Evolutionary conservation across 2,888 invertebrate species (phyloP).

Genomic region (Philaethria dido): DNA sequence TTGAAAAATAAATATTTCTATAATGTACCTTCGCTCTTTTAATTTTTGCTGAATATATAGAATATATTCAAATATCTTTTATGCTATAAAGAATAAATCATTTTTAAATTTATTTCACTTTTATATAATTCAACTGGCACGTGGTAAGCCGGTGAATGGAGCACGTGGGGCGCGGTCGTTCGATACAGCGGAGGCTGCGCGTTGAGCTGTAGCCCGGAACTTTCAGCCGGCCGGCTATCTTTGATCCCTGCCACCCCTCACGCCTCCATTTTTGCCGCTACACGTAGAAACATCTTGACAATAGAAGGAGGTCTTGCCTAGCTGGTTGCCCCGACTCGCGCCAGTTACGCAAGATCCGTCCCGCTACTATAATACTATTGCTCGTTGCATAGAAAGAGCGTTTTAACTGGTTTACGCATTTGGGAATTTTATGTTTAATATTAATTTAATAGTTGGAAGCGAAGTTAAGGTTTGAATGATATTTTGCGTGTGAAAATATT

Average conservation of each 20-base stretch:
- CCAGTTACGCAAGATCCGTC: conserved; percentile 61
- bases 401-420: conserved; percentile 17
- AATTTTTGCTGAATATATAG: no score
- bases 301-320: conserved; percentile 56
- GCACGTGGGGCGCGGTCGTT: conserved; percentile 59
- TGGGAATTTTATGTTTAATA: conserved; percentile 8
- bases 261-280: conserved; percentile 27
- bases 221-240: conserved; percentile 53
- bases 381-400: conserved; percentile 52
- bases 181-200: conserved; percentile 63
- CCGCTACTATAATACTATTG: conserved; percentile 53
- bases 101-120: not conserved
- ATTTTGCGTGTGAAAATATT: not conserved
- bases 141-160: conserved; percentile 55
- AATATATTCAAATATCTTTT: no score
- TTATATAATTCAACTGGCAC: conserved; percentile 44
- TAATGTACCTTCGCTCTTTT: no score
- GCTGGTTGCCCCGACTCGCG: conserved; percentile 52
- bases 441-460: not conserved
- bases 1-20: no score
- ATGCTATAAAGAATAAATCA: not conserved
- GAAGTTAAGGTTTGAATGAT: not conserved
- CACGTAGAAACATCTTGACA: conserved; percentile 42
- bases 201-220: conserved; percentile 54
- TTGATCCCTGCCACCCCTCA: conserved; percentile 53